Evolutionary conservation across 2,797 vertebrate genomes (phyloP), one percentile per base, ranked within the genome.

Genomic region (Crenuchus spilurus): DNA sequence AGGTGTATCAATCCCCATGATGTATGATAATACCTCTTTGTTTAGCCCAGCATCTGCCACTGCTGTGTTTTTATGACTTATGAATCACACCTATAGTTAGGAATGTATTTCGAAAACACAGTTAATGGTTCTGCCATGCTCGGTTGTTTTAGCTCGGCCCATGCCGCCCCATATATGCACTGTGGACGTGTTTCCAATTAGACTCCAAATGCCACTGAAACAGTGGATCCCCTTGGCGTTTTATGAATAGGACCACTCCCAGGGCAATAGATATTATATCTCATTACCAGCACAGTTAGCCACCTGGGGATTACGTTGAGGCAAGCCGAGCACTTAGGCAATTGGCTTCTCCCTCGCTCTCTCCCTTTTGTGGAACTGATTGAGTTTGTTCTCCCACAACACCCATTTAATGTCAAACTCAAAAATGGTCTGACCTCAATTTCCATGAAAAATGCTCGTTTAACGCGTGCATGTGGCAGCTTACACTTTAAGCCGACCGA

Each of bases 381-480:
- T 91, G 76, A 74, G 82, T 87, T 88, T 86, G 79, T 79, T 83
- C 80, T 89, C 83, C 83, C 84, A 30, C 37, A 84, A 85, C 88
- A 76, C 84, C 82, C 77, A 83, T 90, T 88, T 89, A 90, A 90
- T 90, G 90, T 88, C 85, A 89, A 87, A 87, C 85, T 88, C 84
- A 86, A 85, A 76, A 88, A 89, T 87, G 72, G 81, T 82, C 76
- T 71, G 70, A 74, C 85, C 76, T 83, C 76, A 82, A 74, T 84
- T 90, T 76, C 80, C 46, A 76, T 78, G 76, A 77, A 84, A 81
- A 88, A 84, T 78, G 72, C 70, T 84, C 28, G 60, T 63, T 70
- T 80, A 76, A 78, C 82, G 72, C 52, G 58, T 44, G 63, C 66
- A 67, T 73, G 74, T 72, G 79, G 72, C 77, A 61, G 70, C 69